A percentile compares a stretch with the other conserved stretches of the same genome.
These are phyloP conservation scores for Acipenser ruthenus DNA, from an alignment of 2,797 vertebrate genomes.

Conservation along the genomic window DNA sequence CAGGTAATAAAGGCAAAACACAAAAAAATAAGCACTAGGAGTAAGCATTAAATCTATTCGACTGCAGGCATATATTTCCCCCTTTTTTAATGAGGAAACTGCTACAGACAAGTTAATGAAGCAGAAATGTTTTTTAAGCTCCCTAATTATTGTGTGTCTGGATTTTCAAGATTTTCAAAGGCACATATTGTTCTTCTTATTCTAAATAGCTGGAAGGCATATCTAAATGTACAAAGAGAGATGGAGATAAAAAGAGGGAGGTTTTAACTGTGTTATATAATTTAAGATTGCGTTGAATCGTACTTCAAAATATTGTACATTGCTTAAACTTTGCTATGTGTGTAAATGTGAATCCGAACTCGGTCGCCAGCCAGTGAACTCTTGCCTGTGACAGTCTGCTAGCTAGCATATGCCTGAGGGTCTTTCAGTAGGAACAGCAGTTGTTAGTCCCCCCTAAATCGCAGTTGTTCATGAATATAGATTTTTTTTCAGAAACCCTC, in stretches of 20 bases:
- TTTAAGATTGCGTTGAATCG: no score
- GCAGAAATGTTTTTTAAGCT: conserved; percentile 52
- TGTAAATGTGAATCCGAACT: no score
- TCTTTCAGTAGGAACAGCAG: conserved; percentile 48
- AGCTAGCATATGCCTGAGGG: conserved; percentile 47
- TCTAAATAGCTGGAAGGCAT: no score
- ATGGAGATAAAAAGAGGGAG: no score
- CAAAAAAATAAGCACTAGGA: no score
- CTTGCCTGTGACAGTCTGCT: conserved; percentile 37
- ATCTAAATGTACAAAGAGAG: no score
- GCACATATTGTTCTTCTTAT: conserved; percentile 33
- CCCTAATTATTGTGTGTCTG: conserved; percentile 49
- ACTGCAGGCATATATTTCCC: no score
- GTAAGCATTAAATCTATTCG: no score
- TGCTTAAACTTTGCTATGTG: no score
- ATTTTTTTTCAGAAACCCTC: conserved; percentile 52
- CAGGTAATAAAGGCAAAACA: no score
- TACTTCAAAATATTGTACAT: no score
- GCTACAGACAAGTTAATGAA: conserved; percentile 56
- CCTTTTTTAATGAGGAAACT: conserved; percentile 39
- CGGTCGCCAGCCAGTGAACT: conserved; percentile 41
- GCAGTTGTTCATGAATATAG: conserved; percentile 80
- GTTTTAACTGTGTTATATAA: no score
- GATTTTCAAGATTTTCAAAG: conserved; percentile 36
- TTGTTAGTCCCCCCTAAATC: conserved; percentile 47